Conservation (phyloP, 2,888 invertebrate genomes). For the Opisthograptis luteolata region DNA sequence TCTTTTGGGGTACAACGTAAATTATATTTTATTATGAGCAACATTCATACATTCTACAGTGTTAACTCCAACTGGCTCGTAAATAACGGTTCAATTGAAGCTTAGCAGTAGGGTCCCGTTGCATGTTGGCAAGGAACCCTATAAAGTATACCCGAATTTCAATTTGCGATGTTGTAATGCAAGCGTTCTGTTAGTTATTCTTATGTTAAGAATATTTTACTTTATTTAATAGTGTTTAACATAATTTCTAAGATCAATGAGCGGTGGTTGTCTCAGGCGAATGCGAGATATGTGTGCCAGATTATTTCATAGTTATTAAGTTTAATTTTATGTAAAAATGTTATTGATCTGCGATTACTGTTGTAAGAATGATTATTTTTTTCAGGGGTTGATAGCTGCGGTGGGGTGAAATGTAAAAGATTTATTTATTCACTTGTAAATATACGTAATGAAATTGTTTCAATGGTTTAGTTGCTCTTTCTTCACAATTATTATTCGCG, state of each 20-base stretch:
- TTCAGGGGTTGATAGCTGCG: slow-evolving; percentile 21
- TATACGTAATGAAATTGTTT: slow-evolving; percentile 14
- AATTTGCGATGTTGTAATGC: slow-evolving; percentile 50
- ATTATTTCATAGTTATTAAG: slow-evolving; percentile 56
- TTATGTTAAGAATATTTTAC: slow-evolving; percentile 80
- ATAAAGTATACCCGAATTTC: slow-evolving; percentile 54
- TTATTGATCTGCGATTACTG: slow-evolving; percentile 67
- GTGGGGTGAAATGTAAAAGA: slow-evolving; percentile 10
- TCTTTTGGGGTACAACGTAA: no score
- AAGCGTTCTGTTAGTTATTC: slow-evolving; percentile 71
- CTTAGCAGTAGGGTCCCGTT: no score
- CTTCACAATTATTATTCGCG: slow-evolving; percentile 4
- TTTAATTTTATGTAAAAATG: slow-evolving; percentile 44
- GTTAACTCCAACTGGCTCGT: no score
- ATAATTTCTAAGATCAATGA: slow-evolving; percentile 40
- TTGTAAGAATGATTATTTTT: slow-evolving; percentile 36
- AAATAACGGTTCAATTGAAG: no score
- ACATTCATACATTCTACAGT: no score
- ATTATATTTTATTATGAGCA: no score
- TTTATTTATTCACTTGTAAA: slow-evolving; percentile 19
- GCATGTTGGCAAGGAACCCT: no score
- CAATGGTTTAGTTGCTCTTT: slow-evolving; percentile 6
- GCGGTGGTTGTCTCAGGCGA: slow-evolving; percentile 55
- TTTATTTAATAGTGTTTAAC: slow-evolving; percentile 58
- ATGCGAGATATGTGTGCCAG: slow-evolving; percentile 72